A percentile compares a stretch with the other conserved stretches of the same genome.
Evolutionary conservation across 2,113 vertebrate genomes (phyloP).

Genomic region (Leucoraja erinaceus): DNA sequence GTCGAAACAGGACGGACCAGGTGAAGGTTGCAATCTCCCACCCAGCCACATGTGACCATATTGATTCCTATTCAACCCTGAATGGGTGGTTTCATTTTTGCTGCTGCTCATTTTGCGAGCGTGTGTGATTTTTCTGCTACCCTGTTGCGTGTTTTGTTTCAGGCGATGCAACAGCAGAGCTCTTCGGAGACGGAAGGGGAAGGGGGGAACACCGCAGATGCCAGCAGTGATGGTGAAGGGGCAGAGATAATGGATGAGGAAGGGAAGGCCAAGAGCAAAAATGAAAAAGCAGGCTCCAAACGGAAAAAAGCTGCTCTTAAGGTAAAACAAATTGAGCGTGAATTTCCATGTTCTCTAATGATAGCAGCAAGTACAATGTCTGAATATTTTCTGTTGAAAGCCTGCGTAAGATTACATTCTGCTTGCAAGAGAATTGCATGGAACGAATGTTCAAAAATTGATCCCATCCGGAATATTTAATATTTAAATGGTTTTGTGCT

Average conservation of each 20-base stretch:
- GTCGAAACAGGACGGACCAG: too few species aligned
- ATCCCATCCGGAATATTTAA: not conserved
- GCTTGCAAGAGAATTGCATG: not conserved
- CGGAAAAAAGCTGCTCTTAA: slow-evolving; percentile 87
- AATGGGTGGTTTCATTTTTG: not conserved
- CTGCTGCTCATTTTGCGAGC: not conserved
- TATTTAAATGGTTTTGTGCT: not conserved
- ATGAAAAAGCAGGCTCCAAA: slow-evolving; percentile 81
- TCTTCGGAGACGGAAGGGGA: slow-evolving; percentile 88
- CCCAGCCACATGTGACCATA: too few species aligned
- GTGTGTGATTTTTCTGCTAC: not conserved
- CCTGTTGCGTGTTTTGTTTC: slow-evolving; percentile 38
- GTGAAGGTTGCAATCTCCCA: too few species aligned
- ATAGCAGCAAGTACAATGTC: not conserved
- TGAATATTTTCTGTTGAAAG: not conserved
- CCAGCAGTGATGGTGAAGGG: slow-evolving; percentile 86
- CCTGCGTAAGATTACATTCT: not conserved
- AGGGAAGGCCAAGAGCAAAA: slow-evolving; percentile 78
- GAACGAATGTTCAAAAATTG: not conserved
- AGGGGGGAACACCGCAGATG: slow-evolving; percentile 78
- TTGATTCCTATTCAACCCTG: not conserved
- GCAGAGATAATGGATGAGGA: slow-evolving; percentile 79
- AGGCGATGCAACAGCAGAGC: slow-evolving; percentile 88
- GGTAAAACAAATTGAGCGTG: slow-evolving; percentile 53
- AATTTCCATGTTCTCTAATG: not conserved